Conservation (phyloP, 2,113 vertebrate genomes). For the Erythrolamprus reginae region DNA sequence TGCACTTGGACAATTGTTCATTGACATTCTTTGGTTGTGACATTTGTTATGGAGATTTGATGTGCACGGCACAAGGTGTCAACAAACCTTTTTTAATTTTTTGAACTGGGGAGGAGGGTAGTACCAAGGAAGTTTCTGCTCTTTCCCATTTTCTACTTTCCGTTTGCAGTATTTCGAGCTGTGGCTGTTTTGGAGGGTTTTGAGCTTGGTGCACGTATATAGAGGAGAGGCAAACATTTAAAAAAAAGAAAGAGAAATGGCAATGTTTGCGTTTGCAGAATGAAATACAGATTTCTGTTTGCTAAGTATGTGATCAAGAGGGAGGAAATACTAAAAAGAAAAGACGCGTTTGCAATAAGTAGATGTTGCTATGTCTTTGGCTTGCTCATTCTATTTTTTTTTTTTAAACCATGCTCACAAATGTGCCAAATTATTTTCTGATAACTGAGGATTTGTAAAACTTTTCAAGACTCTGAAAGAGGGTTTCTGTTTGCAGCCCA, state of each 20-base stretch:
- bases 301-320: not conserved
- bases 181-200: not conserved
- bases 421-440: not conserved
- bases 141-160: not conserved
- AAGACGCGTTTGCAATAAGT: slow-evolving; percentile 2
- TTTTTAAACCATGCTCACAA: not conserved
- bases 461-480: not conserved
- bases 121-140: not conserved
- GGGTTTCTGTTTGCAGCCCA: not conserved
- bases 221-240: slow-evolving; percentile 1
- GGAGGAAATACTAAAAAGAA: not conserved
- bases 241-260: not conserved
- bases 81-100: too few relatives aligned
- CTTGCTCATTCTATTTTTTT: not conserved
- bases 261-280: not conserved
- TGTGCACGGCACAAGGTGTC: too few relatives aligned
- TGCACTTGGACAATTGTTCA: not conserved
- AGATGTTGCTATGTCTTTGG: not conserved
- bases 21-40: not conserved
- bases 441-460: not conserved
- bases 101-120: not conserved
- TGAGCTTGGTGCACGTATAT: not conserved
- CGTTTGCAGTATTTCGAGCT: not conserved
- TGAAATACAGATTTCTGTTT: not conserved
- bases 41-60: not conserved